Percentiles rank a stretch among this genome's conserved stretches.
phyloP scores from a whole-genome alignment of 2,888 invertebrate species.

The Taenaris catops region DNA sequence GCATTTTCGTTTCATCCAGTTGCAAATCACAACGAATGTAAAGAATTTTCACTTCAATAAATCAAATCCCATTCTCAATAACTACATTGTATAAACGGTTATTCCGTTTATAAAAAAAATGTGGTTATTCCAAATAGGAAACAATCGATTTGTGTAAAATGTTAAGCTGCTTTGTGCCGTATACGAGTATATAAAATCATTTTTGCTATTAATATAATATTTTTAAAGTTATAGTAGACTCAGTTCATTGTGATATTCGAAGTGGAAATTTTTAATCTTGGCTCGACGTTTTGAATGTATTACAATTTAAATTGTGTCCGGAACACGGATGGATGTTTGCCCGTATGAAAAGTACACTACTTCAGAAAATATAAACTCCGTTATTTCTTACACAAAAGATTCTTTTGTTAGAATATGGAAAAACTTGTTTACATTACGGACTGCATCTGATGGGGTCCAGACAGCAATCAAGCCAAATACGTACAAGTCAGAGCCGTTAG shows the following conservation, averaged over 20 bases:
- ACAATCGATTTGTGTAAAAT: no score
- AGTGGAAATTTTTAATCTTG: slow-evolving; percentile 29
- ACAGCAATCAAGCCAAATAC: slow-evolving; percentile 7
- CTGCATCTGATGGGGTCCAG: slow-evolving; percentile 35
- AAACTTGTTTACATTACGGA: slow-evolving; percentile 55
- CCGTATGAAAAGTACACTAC: slow-evolving; percentile 31
- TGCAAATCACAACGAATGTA: no score
- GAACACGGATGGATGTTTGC: slow-evolving; percentile 15
- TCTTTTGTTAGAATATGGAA: slow-evolving; percentile 49
- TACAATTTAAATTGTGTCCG: slow-evolving; percentile 29
- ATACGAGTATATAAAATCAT: neutral
- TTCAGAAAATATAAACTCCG: slow-evolving; percentile 37
- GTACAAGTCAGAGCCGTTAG: neutral
- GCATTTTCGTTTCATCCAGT: no score
- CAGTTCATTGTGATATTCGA: slow-evolving; percentile 15
- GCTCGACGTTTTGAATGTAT: slow-evolving; percentile 24
- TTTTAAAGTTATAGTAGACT: slow-evolving; percentile 4
- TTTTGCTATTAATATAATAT: slow-evolving; percentile 5
- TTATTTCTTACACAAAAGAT: slow-evolving; percentile 45
- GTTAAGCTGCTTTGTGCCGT: no score
- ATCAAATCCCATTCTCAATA: no score
- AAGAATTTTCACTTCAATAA: no score
- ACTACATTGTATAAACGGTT: no score
- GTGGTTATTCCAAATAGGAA: no score
- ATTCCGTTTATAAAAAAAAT: no score